Evolutionary conservation across 2,113 vertebrate genomes (phyloP).

Genomic region (Siniperca knerii): DNA sequence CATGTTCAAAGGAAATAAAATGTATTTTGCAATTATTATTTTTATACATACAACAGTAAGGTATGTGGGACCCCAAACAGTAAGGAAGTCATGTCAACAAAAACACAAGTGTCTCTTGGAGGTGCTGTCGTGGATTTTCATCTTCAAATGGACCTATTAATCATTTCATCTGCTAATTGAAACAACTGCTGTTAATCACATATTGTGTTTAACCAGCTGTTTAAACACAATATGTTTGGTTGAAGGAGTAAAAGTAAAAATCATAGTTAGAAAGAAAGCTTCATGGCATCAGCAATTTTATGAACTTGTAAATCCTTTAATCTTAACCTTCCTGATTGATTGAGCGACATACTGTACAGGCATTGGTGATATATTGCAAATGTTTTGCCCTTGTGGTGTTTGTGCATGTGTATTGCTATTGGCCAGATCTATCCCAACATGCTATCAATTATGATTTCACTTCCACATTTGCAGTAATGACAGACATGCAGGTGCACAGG

Average conservation of each 20-base stretch:
- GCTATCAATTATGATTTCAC: conserved; percentile 7
- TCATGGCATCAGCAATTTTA: not conserved
- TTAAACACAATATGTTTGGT: conserved; percentile 8
- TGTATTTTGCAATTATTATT: not conserved
- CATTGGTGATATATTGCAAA: not conserved
- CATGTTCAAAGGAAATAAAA: not conserved
- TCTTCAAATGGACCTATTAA: conserved; percentile 15
- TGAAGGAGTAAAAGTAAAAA: not conserved
- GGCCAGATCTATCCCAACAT: not conserved
- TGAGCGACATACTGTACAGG: not conserved
- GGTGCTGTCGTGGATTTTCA: not conserved
- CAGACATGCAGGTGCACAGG: conserved; percentile 30
- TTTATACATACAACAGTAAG: not conserved
- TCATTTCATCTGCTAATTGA: conserved; percentile 22
- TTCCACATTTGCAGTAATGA: conserved; percentile 18
- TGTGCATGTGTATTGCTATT: not conserved
- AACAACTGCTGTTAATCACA: conserved; percentile 3
- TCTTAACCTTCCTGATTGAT: not conserved
- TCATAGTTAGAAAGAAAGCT: not conserved
- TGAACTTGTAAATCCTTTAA: not conserved
- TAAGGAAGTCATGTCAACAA: not conserved
- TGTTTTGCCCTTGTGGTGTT: not conserved
- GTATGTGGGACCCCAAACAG: not conserved
- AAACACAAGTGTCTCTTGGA: not conserved
- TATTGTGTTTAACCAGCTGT: conserved; percentile 2